These are phyloP conservation scores for Caenorhabditis inopinata DNA, from an alignment of 1,140 invertebrate genomes.

Conservation along the genomic window DNA sequence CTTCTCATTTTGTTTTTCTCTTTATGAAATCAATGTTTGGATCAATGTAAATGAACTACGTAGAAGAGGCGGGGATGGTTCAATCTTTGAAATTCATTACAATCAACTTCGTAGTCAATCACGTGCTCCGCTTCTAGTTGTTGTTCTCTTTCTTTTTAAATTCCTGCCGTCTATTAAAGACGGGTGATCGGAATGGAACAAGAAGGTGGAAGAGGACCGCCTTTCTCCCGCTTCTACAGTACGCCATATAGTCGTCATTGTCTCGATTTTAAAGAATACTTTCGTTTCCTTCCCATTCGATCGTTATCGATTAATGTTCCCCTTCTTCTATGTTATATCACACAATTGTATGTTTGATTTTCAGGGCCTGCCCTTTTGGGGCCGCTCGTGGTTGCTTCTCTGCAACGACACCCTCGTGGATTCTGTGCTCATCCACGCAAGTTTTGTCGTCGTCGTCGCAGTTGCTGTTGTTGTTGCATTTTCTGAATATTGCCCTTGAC, in stretches of 20 bases:
- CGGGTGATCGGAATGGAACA: neutral
- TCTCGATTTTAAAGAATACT: conserved; percentile 4
- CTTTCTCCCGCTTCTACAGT: neutral
- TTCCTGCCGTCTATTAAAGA: neutral
- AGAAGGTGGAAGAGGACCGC: too few relatives aligned
- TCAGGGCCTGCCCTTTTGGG: conserved; percentile 30
- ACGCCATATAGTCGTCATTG: neutral
- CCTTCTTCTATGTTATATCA: neutral
- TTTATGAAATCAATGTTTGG: neutral
- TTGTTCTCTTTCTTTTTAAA: neutral
- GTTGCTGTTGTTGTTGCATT: conserved; percentile 3
- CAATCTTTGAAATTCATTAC: conserved; percentile 20
- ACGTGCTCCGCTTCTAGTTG: too few relatives aligned
- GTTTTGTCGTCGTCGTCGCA: neutral
- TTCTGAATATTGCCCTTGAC: neutral
- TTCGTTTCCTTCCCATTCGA: neutral
- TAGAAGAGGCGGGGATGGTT: neutral
- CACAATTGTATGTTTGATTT: neutral
- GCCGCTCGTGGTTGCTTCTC: conserved; percentile 22
- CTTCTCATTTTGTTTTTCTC: neutral
- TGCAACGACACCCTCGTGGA: conserved; percentile 16
- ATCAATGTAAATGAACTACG: too few relatives aligned
- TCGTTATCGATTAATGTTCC: neutral
- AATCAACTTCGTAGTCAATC: conserved; percentile 6
- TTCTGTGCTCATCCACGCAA: conserved; percentile 1